phyloP scores from a whole-genome alignment of 2,888 invertebrate species.

The Crepidodera aurea region DNA sequence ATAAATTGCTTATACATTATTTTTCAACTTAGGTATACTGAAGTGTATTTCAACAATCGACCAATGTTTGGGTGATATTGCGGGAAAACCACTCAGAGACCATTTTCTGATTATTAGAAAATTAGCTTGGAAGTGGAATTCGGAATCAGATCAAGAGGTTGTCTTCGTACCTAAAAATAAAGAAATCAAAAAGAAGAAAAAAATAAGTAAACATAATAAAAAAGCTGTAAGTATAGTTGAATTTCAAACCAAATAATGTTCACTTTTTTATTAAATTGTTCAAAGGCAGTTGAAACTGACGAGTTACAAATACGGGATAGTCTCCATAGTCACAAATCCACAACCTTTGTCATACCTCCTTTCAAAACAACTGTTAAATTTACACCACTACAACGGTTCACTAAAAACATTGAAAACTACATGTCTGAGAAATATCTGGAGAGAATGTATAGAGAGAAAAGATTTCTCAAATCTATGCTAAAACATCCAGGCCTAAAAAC shows the following conservation, averaged over 20 bases:
- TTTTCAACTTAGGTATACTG: slow-evolving; percentile 59
- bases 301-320: slow-evolving; percentile 45
- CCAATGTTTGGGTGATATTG: slow-evolving; percentile 56
- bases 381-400: slow-evolving; percentile 55
- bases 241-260: background rate
- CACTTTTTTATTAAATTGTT: background rate
- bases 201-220: background rate
- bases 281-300: slow-evolving; percentile 1
- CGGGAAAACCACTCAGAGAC: slow-evolving; percentile 57
- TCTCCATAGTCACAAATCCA: slow-evolving; percentile 49
- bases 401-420: slow-evolving; percentile 57
- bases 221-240: background rate
- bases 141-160: slow-evolving; percentile 49
- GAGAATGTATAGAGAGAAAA: slow-evolving; percentile 59
- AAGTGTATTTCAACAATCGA: slow-evolving; percentile 58
- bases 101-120: slow-evolving; percentile 57
- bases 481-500: slow-evolving; percentile 52
- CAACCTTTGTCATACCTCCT: slow-evolving; percentile 49
- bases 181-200: slow-evolving; percentile 45
- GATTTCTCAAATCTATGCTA: slow-evolving; percentile 57
- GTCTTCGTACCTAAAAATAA: slow-evolving; percentile 44
- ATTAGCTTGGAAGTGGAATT: slow-evolving; percentile 56
- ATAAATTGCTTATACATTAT: no score
- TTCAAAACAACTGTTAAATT: slow-evolving; percentile 48
- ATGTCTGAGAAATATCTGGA: slow-evolving; percentile 61